These are phyloP conservation scores for Potamilus streckersoni DNA, from an alignment of 1,140 invertebrate genomes.

Conservation along the genomic window DNA sequence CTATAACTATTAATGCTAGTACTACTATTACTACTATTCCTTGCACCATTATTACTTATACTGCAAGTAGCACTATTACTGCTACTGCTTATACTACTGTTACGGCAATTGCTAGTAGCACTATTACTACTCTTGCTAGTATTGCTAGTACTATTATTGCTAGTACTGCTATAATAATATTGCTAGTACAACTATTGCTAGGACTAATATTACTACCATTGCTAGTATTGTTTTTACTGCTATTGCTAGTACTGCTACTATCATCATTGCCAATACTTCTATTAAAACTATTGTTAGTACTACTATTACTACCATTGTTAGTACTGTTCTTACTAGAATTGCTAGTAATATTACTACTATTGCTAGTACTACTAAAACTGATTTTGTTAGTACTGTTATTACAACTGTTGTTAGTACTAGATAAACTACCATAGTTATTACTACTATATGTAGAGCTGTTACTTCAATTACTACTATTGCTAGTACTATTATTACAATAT, in stretches of 20 bases:
- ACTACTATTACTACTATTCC: neutral
- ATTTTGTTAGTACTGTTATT: conserved; percentile 10
- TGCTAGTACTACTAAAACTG: conserved; percentile 10
- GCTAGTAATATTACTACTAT: conserved; percentile 17
- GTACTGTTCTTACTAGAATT: conserved; percentile 21
- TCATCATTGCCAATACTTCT: neutral
- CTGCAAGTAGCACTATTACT: neutral
- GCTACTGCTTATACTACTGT: conserved; percentile 5
- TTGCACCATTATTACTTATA: conserved; percentile 1
- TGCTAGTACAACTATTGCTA: conserved; percentile 23
- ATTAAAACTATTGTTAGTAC: conserved; percentile 5
- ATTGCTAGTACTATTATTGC: conserved; percentile 20
- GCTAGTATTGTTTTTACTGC: conserved; percentile 13
- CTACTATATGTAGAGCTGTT: conserved; percentile 3
- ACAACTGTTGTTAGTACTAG: conserved; percentile 14
- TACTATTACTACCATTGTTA: conserved; percentile 17
- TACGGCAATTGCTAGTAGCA: conserved; percentile 11
- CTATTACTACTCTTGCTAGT: conserved; percentile 14
- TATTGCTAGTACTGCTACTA: conserved; percentile 1
- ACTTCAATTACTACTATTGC: conserved; percentile 9
- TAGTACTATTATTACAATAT: conserved; percentile 7
- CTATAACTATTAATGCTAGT: neutral
- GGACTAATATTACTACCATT: conserved; percentile 10
- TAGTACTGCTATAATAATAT: conserved; percentile 22
- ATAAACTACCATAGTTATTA: conserved; percentile 11